Evolutionary conservation across 2,113 vertebrate genomes (phyloP).

Genomic region (Elaphurus davidianus): DNA sequence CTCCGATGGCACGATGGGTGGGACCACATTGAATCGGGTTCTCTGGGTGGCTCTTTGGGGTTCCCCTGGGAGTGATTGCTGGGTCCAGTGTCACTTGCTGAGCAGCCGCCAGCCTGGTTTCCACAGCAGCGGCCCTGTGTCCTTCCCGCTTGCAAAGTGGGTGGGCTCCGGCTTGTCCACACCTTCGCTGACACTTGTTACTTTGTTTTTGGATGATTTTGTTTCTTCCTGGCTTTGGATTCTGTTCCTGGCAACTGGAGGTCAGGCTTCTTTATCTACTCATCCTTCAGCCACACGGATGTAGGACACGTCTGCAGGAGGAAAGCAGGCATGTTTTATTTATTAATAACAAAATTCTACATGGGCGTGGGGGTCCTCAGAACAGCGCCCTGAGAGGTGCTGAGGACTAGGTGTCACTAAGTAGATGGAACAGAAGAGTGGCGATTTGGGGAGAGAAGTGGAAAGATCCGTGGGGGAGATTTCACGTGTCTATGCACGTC

Average conservation of each 20-base stretch:
- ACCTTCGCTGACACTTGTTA: neutral
- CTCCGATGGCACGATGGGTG: fast-evolving
- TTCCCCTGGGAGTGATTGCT: neutral
- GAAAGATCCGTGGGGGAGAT: fast-evolving
- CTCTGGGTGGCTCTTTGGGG: neutral
- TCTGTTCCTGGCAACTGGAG: neutral
- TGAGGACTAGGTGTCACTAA: neutral
- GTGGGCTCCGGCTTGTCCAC: neutral
- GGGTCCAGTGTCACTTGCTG: neutral
- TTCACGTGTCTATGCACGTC: neutral
- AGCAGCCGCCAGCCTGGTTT: neutral
- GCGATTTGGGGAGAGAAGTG: fast-evolving
- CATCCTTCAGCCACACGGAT: neutral
- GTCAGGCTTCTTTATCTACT: neutral
- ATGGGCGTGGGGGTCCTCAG: neutral
- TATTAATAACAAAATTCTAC: neutral
- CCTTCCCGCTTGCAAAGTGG: neutral
- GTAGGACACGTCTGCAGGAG: neutral
- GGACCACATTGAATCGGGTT: fast-evolving
- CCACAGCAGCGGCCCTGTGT: neutral
- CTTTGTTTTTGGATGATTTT: neutral
- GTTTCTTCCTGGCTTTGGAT: neutral
- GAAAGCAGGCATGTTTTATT: neutral
- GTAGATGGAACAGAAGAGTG: neutral
- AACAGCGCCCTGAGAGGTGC: neutral